These are phyloP conservation scores for Leptinotarsa texana DNA, from an alignment of 1,140 invertebrate genomes.

Conservation along the genomic window DNA sequence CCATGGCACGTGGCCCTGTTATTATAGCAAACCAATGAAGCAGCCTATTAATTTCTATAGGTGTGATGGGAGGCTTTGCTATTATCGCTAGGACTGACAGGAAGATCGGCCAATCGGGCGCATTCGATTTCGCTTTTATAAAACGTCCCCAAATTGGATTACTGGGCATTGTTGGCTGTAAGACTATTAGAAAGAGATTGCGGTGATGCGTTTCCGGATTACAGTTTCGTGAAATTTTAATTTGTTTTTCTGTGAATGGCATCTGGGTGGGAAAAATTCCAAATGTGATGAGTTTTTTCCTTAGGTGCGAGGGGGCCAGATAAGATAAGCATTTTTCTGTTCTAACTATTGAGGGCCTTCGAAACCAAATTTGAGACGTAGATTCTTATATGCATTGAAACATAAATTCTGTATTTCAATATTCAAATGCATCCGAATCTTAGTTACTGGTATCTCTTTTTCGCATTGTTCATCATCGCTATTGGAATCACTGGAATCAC, in stretches of 20 bases:
- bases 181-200: slow-evolving; percentile 15
- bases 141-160: slow-evolving; percentile 18
- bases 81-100: neutral
- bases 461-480: too few relatives aligned
- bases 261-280: neutral
- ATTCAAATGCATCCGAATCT: too few relatives aligned
- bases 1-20: slow-evolving; percentile 9
- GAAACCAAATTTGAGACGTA: too few relatives aligned
- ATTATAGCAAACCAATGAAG: slow-evolving; percentile 21
- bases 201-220: neutral
- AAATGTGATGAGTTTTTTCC: neutral
- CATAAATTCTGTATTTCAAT: too few relatives aligned
- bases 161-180: slow-evolving; percentile 14
- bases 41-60: slow-evolving; percentile 17
- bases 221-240: neutral
- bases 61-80: neutral
- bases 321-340: too few relatives aligned
- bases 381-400: too few relatives aligned
- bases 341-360: too few relatives aligned
- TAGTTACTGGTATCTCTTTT: too few relatives aligned
- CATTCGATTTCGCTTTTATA: slow-evolving; percentile 13
- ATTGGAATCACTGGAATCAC: too few relatives aligned
- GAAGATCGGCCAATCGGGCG: slow-evolving; percentile 11
- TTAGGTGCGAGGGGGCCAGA: neutral
- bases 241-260: neutral